These are phyloP conservation scores for Aphaenogaster floridana DNA, from an alignment of 1,140 invertebrate species.

Conservation along the genomic window DNA sequence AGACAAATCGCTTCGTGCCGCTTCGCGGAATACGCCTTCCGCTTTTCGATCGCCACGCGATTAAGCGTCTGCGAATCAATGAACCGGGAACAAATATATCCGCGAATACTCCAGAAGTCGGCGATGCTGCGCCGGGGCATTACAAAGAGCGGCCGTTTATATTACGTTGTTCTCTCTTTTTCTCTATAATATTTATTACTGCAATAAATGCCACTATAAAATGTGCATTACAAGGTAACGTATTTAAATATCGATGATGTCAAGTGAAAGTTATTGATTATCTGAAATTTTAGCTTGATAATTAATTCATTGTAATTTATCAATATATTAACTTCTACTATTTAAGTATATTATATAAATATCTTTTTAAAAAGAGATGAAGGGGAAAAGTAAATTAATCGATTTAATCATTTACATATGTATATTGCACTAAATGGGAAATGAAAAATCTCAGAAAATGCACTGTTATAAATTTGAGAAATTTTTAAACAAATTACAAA, in stretches of 20 bases:
- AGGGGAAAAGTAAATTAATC: no score
- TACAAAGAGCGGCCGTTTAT: slow-evolving; percentile 8
- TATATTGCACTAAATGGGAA: no score
- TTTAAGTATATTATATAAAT: no score
- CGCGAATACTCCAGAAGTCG: slow-evolving; percentile 27
- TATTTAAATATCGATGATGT: neutral
- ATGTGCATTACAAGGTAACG: neutral
- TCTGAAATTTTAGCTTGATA: neutral
- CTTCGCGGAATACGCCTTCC: slow-evolving; percentile 57
- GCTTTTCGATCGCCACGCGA: slow-evolving; percentile 55
- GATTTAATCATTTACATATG: no score
- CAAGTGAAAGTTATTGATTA: neutral
- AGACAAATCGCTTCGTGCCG: slow-evolving; percentile 33
- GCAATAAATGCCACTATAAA: neutral
- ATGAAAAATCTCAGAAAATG: no score
- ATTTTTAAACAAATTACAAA: no score
- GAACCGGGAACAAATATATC: slow-evolving; percentile 50
- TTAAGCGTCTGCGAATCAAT: slow-evolving; percentile 54
- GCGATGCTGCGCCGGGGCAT: neutral
- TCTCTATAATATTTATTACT: neutral
- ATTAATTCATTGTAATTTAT: neutral
- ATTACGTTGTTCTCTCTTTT: neutral
- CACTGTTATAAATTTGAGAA: no score
- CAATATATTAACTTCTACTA: no score
- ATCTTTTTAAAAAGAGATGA: no score